Conservation (phyloP, 2,113 vertebrate genomes). For the Seriola rivoliana region DNA sequence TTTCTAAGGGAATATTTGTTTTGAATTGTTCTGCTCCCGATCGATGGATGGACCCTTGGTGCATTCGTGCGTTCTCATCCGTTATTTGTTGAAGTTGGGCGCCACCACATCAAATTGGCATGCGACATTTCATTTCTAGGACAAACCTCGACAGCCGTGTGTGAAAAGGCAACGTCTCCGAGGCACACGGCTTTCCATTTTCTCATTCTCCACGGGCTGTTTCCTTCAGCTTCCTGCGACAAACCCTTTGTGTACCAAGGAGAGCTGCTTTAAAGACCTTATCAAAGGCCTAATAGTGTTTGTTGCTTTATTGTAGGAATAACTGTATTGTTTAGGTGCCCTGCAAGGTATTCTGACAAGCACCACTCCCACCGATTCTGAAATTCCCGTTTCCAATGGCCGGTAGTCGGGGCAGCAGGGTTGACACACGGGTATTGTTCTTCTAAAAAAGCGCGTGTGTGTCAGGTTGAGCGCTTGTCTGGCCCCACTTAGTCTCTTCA, state of each 20-base stretch:
- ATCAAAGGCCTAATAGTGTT: conserved; percentile 68
- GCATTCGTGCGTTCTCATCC: too few relatives aligned
- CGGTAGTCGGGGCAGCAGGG: conserved; percentile 72
- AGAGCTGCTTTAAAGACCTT: conserved; percentile 62
- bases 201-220: conserved; percentile 34
- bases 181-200: conserved; percentile 41
- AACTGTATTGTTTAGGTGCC: conserved; percentile 71
- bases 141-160: conserved; percentile 16
- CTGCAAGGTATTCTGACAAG: conserved; percentile 69
- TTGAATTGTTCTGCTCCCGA: background rate
- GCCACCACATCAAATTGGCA: background rate
- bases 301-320: conserved; percentile 55
- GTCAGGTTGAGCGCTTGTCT: conserved; percentile 63
- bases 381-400: conserved; percentile 73
- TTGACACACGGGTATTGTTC: conserved; percentile 77
- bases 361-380: conserved; percentile 69
- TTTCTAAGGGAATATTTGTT: background rate
- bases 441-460: conserved; percentile 58
- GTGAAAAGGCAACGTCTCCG: conserved; percentile 24
- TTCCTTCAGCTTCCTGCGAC: conserved; percentile 65
- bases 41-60: background rate
- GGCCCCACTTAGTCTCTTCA: conserved; percentile 83
- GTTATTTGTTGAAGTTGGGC: background rate
- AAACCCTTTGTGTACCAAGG: conserved; percentile 43
- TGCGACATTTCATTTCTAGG: background rate